These are phyloP conservation scores for Anas bahamensis DNA, from an alignment of 2,797 vertebrate species.

Conservation along the genomic window DNA sequence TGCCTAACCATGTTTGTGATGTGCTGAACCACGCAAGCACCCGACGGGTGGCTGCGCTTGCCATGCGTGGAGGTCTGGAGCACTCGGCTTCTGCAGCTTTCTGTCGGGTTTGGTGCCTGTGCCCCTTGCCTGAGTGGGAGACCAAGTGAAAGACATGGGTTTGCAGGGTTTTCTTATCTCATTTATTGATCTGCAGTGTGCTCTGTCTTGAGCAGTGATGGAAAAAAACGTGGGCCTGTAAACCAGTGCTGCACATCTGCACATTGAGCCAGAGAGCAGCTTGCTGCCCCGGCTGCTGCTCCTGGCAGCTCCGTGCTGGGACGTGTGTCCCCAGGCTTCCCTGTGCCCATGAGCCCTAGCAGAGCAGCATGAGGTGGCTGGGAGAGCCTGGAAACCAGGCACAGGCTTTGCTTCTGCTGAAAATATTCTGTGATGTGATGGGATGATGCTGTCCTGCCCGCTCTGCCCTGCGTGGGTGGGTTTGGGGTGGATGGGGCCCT, in stretches of 20 bases:
- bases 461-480: accelerated
- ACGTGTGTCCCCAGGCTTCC: not conserved
- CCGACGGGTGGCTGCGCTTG: accelerated
- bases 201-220: not conserved
- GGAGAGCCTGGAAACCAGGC: not conserved
- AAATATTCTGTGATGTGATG: not conserved
- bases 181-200: accelerated
- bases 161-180: not conserved
- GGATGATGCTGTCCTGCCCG: not conserved
- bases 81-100: not conserved
- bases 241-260: not conserved
- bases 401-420: not conserved
- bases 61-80: accelerated
- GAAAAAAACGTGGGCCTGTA: not conserved
- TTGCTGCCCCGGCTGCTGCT: not conserved
- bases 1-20: not conserved
- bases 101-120: not conserved
- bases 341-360: accelerated
- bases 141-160: accelerated
- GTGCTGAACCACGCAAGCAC: not conserved
- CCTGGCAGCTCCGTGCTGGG: not conserved
- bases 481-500: not conserved
- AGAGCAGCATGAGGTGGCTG: not conserved
- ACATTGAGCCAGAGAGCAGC: accelerated
- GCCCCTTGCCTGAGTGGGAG: not conserved